Percentiles rank a stretch among this genome's conserved stretches.
phyloP scores from a whole-genome alignment of 2,797 vertebrate genomes.

The Anguilla obscura region DNA sequence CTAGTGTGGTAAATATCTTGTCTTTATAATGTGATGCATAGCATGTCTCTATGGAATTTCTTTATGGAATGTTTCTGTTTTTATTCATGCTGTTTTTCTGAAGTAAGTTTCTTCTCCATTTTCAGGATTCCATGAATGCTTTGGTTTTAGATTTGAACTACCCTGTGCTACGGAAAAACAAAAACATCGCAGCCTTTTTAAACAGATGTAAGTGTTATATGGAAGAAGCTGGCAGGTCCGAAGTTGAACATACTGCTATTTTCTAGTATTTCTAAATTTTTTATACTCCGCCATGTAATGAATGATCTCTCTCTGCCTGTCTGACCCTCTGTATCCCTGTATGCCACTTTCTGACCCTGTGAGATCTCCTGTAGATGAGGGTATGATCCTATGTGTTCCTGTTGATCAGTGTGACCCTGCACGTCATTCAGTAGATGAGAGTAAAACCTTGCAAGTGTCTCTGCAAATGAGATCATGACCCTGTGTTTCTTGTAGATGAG shows the following conservation, averaged over 20 bases:
- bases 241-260: not conserved
- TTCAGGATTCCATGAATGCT: conserved; percentile 92
- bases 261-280: not conserved
- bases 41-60: too few relatives aligned
- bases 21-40: too few relatives aligned
- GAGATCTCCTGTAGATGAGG: conserved; percentile 2
- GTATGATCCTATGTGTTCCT: not conserved
- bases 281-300: not conserved
- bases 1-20: too few relatives aligned
- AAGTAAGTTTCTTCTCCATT: conserved; percentile 43
- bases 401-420: not conserved
- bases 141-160: conserved; percentile 94
- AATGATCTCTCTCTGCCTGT: not conserved
- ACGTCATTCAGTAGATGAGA: conserved; percentile 78
- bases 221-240: not conserved
- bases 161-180: conserved; percentile 93
- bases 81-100: not conserved
- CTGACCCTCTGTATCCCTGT: not conserved
- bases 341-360: not conserved
- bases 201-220: conserved; percentile 87
- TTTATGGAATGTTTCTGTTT: not conserved
- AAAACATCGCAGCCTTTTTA: conserved; percentile 95
- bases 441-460: conserved; percentile 44
- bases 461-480: not conserved
- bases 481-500: conserved; percentile 75